Conservation (phyloP, 1,140 invertebrate species). For the Neoseiulus cucumeris region DNA sequence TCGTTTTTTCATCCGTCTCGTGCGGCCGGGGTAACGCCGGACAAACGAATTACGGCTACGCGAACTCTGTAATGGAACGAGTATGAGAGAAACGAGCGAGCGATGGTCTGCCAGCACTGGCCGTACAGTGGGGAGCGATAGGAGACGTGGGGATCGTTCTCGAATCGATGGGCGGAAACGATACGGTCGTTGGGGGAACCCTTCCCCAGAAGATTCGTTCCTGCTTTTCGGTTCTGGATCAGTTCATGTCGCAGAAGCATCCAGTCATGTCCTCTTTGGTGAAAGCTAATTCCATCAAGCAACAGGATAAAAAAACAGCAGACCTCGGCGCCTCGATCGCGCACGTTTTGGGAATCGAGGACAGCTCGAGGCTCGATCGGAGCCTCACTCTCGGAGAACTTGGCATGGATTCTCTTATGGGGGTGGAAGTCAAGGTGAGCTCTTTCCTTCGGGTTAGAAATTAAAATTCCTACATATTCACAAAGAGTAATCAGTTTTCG, state of each 20-base stretch:
- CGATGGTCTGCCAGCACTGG: slow-evolving; percentile 49
- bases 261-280: slow-evolving; percentile 66
- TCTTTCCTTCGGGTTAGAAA: too few species aligned
- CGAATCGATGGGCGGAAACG: slow-evolving; percentile 62
- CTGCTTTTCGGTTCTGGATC: slow-evolving; percentile 62
- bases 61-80: slow-evolving; percentile 89
- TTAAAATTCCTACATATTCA: too few species aligned
- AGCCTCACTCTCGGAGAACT: slow-evolving; percentile 62
- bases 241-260: slow-evolving; percentile 55
- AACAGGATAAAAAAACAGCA: slow-evolving; percentile 15
- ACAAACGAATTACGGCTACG: slow-evolving; percentile 83
- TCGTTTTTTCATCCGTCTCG: slow-evolving; percentile 79
- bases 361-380: slow-evolving; percentile 48
- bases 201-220: slow-evolving; percentile 74
- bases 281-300: slow-evolving; percentile 41
- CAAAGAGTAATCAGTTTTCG: too few species aligned
- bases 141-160: slow-evolving; percentile 82
- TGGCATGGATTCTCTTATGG: slow-evolving; percentile 94
- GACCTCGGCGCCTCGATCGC: slow-evolving; percentile 49
- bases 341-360: slow-evolving; percentile 70
- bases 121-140: slow-evolving; percentile 94
- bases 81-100: slow-evolving; percentile 62
- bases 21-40: slow-evolving; percentile 85
- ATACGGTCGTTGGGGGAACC: slow-evolving; percentile 76
- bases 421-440: slow-evolving; percentile 69